Base-by-base conservation (phyloP, 2,888 invertebrate genomes). In the Auanema freiburgensis region DNA sequence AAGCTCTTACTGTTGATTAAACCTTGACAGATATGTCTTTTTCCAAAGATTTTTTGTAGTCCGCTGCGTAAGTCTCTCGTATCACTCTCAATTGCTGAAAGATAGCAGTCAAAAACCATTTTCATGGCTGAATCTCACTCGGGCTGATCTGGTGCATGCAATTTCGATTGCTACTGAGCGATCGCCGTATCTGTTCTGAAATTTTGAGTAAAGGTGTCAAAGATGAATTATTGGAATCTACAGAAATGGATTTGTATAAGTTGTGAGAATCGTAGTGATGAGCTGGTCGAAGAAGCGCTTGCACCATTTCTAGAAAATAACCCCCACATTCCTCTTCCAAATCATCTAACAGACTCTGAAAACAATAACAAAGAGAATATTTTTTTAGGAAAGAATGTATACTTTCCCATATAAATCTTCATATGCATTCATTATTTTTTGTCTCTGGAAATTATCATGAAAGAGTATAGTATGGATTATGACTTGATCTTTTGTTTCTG, bases 321-420 rank as follows among this genome's bases (percentile, higher is more conserved):
- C 86, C 85, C n/a, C 84, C 83, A 46, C 84, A 72, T 64, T 86
- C 85, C 60, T 80, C 80, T 70, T 85, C 83, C 60, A 86, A 67
- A 59, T 86, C 85, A 6, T 83, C 79, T 3, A 82, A 68, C 41
- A 86, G 74, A 62, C 83, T 83, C 85, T 85, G 66, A 25, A 81
- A 74, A 69, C 11, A 25, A 59, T 16, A 52, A n/a, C 52, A n/a
- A 16, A 14, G 16, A 23, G 52, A 55, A 14, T 21, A 18, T 52
- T 21, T n/a, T n/a, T 21, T 52, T 12, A 52, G 25, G 21, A 58
- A 18, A 42, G 11, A 42, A 55, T 1, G 16, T 18, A 65, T 21
- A 78, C 78, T 57, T 78, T 67, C 63, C 75, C 74, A 60, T 76
- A 81, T 78, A 80, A 77, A 42, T 77, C 79, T 58, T 78, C 81